These are phyloP conservation scores for Hestina assimilis DNA, from an alignment of 1,140 invertebrate species.

Conservation along the genomic window DNA sequence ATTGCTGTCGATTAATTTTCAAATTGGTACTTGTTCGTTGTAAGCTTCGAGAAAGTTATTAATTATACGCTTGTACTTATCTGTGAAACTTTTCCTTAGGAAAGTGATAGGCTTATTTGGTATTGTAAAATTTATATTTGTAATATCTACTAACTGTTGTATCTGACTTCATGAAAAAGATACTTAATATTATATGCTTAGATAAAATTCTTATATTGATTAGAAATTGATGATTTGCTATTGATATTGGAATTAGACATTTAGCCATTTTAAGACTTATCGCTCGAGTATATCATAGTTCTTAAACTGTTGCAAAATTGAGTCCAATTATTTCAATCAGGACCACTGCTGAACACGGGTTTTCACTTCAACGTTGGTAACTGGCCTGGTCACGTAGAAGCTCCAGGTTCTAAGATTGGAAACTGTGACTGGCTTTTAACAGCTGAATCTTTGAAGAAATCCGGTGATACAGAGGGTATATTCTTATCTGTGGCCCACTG, in stretches of 20 bases:
- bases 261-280: too few species aligned
- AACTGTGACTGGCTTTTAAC: slow-evolving; percentile 93
- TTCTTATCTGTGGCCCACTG: slow-evolving; percentile 94
- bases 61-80: not conserved
- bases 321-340: slow-evolving; percentile 72
- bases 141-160: too few species aligned
- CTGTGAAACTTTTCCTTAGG: too few species aligned
- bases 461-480: slow-evolving; percentile 89
- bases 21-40: not conserved
- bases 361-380: slow-evolving; percentile 96
- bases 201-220: too few species aligned
- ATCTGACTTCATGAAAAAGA: too few species aligned
- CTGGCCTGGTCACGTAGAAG: slow-evolving; percentile 94
- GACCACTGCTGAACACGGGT: slow-evolving; percentile 92
- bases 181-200: too few species aligned
- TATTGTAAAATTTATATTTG: too few species aligned
- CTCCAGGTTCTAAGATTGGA: slow-evolving; percentile 89
- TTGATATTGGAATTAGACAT: too few species aligned
- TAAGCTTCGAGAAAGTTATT: not conserved
- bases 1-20: slow-evolving; percentile 11
- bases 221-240: too few species aligned
- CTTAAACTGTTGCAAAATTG: too few species aligned
- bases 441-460: slow-evolving; percentile 86
- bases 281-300: too few species aligned
- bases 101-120: too few species aligned